Evolutionary conservation across 2,113 vertebrate species (phyloP), one percentile per base, ranked within the genome.

Genomic region (Mus musculus): DNA sequence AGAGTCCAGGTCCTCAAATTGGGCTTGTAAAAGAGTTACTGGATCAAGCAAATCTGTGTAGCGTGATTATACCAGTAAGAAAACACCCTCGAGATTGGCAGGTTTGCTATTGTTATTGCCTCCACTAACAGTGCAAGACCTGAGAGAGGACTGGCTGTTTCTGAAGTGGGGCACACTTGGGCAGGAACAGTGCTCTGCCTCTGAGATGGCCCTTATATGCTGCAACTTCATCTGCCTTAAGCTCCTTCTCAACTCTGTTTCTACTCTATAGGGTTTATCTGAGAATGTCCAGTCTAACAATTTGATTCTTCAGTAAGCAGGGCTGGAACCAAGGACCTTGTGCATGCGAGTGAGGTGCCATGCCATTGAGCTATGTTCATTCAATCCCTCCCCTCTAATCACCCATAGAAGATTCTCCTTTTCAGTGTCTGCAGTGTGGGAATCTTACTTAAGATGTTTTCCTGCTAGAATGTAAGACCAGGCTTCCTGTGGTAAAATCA

Each of bases 91-190:
- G 52, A 61, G 39, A 52, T 56, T 86, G 59, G 75, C 65, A 96
- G 61, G 4, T 88, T 91, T 84, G 26, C 22, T 95, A 54, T 26
- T 36, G 93, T 78, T 88, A 65, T 72, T 4, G 49, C 42, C 28
- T 85, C 88, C 67, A 54, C 49, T 88, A 77, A 84, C 69, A 94
- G 77, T 75, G 56, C 89, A 95, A n/a, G 39, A 84, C 33, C 39
- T 20, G 39, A 52, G 30, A 89, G 49, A 72, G 33, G 5, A 63
- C 33, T 39, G 46, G 33, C 12, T 61, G 26, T 65, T 91, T 94
- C 16, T 72, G 54, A 54, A 12, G 24, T 17, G 28, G 22, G 24
- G 17, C 7, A 33, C 46, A 2, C 3, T 88, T 42, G 49, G 33
- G 7, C 36, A 20, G 3, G 3, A 13, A 39, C 20, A 46, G 0